Evolutionary conservation across 1,140 invertebrate species (phyloP).

Genomic region (Drosophila bocqueti): DNA sequence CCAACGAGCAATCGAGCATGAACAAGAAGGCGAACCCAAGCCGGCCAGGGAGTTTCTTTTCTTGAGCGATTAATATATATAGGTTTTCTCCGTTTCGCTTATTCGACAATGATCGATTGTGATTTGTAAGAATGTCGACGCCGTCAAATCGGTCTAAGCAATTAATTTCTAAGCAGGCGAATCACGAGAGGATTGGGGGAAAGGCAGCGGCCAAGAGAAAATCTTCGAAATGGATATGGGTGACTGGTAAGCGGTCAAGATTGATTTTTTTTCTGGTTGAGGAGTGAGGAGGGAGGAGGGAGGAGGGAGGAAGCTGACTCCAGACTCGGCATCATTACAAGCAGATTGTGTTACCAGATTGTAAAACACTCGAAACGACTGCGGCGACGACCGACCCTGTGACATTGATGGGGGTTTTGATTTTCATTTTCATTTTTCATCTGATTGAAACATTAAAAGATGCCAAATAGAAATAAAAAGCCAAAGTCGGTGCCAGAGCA

Average conservation of each 20-base stretch:
- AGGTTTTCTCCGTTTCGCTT: slow-evolving; percentile 24
- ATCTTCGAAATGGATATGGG: slow-evolving; percentile 70
- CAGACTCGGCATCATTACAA: slow-evolving; percentile 36
- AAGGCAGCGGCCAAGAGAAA: slow-evolving; percentile 17
- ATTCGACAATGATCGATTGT: slow-evolving; percentile 78
- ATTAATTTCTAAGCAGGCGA: slow-evolving; percentile 59
- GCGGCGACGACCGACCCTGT: slow-evolving; percentile 16
- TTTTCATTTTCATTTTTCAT: slow-evolving; percentile 78
- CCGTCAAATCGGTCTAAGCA: slow-evolving; percentile 39
- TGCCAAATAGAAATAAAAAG: slow-evolving; percentile 18
- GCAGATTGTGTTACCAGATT: slow-evolving; percentile 75
- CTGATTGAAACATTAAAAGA: slow-evolving; percentile 78
- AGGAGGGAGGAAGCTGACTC: neutral
- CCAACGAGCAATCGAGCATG: slow-evolving; percentile 45
- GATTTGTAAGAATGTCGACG: slow-evolving; percentile 71
- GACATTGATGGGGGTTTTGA: slow-evolving; percentile 80
- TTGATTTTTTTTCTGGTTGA: slow-evolving; percentile 65
- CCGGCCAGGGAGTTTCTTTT: slow-evolving; percentile 31
- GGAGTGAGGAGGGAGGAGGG: neutral
- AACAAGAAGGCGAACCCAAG: slow-evolving; percentile 17
- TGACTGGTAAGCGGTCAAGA: slow-evolving; percentile 57
- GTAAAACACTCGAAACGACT: slow-evolving; percentile 66
- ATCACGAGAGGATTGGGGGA: slow-evolving; percentile 20
- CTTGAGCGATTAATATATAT: slow-evolving; percentile 54
- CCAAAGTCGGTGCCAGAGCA: slow-evolving; percentile 2